Evolutionary conservation across 2,113 vertebrate genomes (phyloP), one percentile per base, ranked within the genome.

Genomic region (Dromas ardeola): DNA sequence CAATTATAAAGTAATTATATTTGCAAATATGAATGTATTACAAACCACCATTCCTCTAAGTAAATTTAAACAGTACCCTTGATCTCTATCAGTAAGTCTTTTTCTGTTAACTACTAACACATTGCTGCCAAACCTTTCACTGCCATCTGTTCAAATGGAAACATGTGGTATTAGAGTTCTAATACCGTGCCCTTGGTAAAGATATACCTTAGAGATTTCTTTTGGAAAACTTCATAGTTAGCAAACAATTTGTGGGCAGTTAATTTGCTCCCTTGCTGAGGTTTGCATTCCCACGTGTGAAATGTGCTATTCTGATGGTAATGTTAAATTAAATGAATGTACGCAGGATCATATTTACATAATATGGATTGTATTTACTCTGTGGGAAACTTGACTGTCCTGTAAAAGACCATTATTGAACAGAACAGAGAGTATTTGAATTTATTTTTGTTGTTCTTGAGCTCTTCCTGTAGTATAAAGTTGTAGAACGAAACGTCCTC

Each of bases 181-280:
- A 98, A 98, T 98, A 97, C 95, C 96, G 92, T 97, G 97, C 97
- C 97, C 97, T 98, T 98, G 97, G 97, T 98, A 97, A 98, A 96
- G 97, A 97, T 96, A 98, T 97, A 98, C 97, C 97, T 97, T 95
- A 76, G 98, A 98, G 98, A 98, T 93, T 97, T 95, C 95, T 97
- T 98, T 98, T 98, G 96, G 96, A 98, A 98, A 98, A 98, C 96
- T 98, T 98, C 95, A 95, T 98, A 97, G 96, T 98, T 98, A 98
- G 96, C 96, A 97, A 97, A 98, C 97, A 98, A 97, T 98, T 98
- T 98, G 98, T 6, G 98, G 98, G 96, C 89, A 97, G 97, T 96
- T 98, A 98, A 98, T 98, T 98, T 98, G 94, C 97, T 98, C 97
- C 98, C 98, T 96, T 96, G 97, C 97, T 98, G 97, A 74, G 96